These are phyloP conservation scores for Harpagoxenus sublaevis DNA, from an alignment of 2,888 invertebrate species.

Conservation along the genomic window DNA sequence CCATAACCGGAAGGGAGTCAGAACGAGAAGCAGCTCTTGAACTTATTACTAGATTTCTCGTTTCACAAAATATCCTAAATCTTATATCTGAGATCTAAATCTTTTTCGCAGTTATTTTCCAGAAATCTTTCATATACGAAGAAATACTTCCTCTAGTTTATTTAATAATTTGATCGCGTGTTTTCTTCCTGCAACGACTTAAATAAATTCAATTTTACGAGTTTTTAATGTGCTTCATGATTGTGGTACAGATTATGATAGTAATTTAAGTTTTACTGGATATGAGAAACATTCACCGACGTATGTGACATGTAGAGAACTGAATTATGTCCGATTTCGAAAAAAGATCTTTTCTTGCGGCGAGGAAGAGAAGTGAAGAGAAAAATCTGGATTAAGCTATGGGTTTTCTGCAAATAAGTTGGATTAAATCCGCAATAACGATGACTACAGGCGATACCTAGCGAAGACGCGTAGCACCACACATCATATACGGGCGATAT, in stretches of 20 bases:
- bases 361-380: neutral
- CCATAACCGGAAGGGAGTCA: neutral
- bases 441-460: neutral
- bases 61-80: neutral
- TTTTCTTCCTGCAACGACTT: neutral
- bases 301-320: neutral
- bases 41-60: neutral
- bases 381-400: neutral
- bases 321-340: neutral
- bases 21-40: neutral
- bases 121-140: neutral
- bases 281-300: neutral
- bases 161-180: neutral
- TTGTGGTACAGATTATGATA: neutral
- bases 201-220: neutral
- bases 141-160: neutral
- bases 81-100: neutral
- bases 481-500: constrained; percentile 23
- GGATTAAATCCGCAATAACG: constrained; percentile 27
- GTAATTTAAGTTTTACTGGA: neutral
- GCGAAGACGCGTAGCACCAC: constrained; percentile 5
- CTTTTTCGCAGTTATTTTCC: neutral
- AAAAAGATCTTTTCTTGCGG: neutral
- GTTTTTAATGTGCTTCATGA: neutral
- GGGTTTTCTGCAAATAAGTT: neutral